A percentile compares a stretch with the other conserved stretches of the same genome.
Evolutionary conservation across 2,888 invertebrate species (phyloP).

Genomic region (Lithophane semibrunnea): DNA sequence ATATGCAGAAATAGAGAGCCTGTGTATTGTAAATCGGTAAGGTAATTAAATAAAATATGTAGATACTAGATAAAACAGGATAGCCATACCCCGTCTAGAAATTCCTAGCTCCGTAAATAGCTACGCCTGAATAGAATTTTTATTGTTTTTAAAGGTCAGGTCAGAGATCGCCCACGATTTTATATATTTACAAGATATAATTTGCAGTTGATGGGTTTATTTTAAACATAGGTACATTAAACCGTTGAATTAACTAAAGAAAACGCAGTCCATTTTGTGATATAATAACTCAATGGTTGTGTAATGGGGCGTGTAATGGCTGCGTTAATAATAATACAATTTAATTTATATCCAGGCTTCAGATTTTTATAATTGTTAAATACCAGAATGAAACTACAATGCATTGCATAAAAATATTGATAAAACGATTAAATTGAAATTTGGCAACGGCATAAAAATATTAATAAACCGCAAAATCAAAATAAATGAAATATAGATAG

Average conservation of each 20-base stretch:
- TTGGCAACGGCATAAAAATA: no score
- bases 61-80: neutral
- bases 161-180: neutral
- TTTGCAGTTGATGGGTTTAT: neutral
- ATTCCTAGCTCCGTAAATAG: neutral
- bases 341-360: neutral
- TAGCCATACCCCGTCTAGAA: neutral
- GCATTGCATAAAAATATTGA: neutral
- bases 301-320: neutral
- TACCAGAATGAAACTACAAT: neutral
- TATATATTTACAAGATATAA: neutral
- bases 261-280: neutral
- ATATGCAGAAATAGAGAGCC: neutral
- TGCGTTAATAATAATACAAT: neutral
- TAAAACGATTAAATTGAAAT: no score
- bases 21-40: no score
- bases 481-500: neutral
- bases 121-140: neutral
- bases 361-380: neutral
- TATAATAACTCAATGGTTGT: neutral
- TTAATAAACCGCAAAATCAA: no score
- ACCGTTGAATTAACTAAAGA: neutral
- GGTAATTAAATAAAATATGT: no score
- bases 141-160: constrained; percentile 23
- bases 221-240: neutral